Evolutionary conservation across 2,113 vertebrate genomes (phyloP).

Genomic region (Apteryx owenii): DNA sequence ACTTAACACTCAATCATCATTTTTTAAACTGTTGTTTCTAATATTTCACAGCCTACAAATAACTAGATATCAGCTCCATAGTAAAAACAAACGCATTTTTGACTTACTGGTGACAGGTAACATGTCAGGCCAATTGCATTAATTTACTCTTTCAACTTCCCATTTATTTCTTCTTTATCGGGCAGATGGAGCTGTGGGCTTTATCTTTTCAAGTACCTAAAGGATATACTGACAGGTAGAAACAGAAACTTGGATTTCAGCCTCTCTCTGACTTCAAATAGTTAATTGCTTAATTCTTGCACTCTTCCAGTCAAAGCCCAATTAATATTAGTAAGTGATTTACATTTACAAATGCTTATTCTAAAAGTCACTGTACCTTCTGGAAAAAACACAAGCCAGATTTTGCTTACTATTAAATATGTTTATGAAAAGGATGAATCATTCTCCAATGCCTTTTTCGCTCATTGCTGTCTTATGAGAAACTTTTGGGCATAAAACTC

Average conservation of each 20-base stretch:
- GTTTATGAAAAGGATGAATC: fast-evolving
- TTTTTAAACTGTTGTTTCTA: background rate
- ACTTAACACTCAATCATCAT: background rate
- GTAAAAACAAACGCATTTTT: background rate
- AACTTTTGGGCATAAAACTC: background rate
- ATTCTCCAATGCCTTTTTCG: fast-evolving
- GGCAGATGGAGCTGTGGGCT: background rate
- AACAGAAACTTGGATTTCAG: background rate
- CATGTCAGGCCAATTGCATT: background rate
- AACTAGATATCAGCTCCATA: background rate
- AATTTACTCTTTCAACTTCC: background rate
- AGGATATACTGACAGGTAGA: background rate
- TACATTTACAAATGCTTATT: background rate
- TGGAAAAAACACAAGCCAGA: background rate
- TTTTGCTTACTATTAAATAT: background rate
- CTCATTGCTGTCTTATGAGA: background rate
- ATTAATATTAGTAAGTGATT: background rate
- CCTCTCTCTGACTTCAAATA: background rate
- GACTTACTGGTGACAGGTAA: background rate
- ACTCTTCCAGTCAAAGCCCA: background rate
- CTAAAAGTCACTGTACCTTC: background rate
- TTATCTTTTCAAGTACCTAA: background rate
- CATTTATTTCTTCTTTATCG: background rate
- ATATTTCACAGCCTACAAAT: background rate
- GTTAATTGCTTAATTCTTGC: background rate